These are phyloP conservation scores for Holcopasites calliopsidis DNA, from an alignment of 1,140 invertebrate genomes.

Conservation along the genomic window DNA sequence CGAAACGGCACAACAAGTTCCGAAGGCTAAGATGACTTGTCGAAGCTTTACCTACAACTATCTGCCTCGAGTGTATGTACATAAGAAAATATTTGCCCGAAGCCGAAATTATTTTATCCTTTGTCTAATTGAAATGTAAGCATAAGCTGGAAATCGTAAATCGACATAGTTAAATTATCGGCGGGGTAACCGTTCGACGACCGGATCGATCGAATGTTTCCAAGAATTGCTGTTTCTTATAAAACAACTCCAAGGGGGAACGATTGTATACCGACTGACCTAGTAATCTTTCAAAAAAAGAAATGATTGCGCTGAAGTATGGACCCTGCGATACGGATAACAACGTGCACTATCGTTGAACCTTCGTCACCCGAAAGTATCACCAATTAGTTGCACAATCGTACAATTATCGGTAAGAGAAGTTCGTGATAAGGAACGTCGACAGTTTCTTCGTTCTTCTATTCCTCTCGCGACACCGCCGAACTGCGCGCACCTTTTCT, in stretches of 20 bases:
- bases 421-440: neutral
- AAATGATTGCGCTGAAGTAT: slow-evolving; percentile 4
- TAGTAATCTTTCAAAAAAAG: slow-evolving; percentile 20
- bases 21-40: neutral
- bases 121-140: too few species aligned
- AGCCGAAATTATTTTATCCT: neutral
- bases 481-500: too few species aligned
- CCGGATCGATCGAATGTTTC: too few species aligned
- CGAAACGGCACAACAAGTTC: neutral
- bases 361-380: neutral
- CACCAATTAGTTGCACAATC: too few species aligned
- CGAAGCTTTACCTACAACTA: neutral
- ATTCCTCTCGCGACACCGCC: too few species aligned
- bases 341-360: neutral
- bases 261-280: slow-evolving; percentile 5
- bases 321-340: neutral
- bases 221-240: neutral
- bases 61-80: neutral
- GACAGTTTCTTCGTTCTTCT: neutral
- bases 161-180: too few species aligned
- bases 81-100: neutral
- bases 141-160: too few species aligned
- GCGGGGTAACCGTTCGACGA: too few species aligned
- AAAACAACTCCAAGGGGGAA: neutral
- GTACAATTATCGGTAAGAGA: neutral